Evolutionary conservation across 1,140 invertebrate genomes (phyloP).

Genomic region (Heliconius nattereri): DNA sequence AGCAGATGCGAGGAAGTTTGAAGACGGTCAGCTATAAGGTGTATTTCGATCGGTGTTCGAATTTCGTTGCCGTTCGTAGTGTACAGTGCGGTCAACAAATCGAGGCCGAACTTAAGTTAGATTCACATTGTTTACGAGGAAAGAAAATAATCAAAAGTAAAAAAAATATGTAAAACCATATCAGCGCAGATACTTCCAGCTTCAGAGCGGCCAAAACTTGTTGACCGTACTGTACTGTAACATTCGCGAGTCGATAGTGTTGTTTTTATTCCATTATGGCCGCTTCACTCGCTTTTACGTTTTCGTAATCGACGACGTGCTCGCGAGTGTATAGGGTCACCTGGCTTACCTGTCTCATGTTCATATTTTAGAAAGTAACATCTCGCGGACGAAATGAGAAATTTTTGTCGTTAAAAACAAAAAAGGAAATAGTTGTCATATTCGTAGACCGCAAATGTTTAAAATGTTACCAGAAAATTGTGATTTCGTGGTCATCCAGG

Average conservation of each 20-base stretch:
- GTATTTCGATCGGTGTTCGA: constrained; percentile 74
- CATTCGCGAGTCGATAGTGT: constrained; percentile 52
- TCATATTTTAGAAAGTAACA: constrained; percentile 23
- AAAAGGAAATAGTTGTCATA: constrained; percentile 46
- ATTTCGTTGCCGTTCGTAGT: constrained; percentile 58
- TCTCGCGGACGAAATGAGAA: constrained; percentile 35
- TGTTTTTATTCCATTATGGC: constrained; percentile 77
- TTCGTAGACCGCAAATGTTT: constrained; percentile 55
- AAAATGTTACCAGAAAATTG: constrained; percentile 68
- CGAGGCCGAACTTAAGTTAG: too few relatives aligned
- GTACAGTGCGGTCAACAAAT: not conserved
- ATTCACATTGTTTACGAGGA: too few relatives aligned
- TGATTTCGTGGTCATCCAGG: constrained; percentile 66
- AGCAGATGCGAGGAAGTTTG: constrained; percentile 70
- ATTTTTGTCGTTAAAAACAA: constrained; percentile 41
- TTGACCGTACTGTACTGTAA: constrained; percentile 17
- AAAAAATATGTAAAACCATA: too few relatives aligned
- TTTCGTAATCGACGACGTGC: constrained; percentile 76
- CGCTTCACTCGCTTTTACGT: constrained; percentile 77
- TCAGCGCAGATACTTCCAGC: too few relatives aligned
- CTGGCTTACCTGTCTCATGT: not conserved
- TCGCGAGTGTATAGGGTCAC: constrained; percentile 40
- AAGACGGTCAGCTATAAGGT: constrained; percentile 75
- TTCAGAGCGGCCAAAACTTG: too few relatives aligned
- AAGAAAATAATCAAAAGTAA: too few relatives aligned